Conservation (phyloP, 2,113 vertebrate species). For the Eulemur rufifrons region DNA sequence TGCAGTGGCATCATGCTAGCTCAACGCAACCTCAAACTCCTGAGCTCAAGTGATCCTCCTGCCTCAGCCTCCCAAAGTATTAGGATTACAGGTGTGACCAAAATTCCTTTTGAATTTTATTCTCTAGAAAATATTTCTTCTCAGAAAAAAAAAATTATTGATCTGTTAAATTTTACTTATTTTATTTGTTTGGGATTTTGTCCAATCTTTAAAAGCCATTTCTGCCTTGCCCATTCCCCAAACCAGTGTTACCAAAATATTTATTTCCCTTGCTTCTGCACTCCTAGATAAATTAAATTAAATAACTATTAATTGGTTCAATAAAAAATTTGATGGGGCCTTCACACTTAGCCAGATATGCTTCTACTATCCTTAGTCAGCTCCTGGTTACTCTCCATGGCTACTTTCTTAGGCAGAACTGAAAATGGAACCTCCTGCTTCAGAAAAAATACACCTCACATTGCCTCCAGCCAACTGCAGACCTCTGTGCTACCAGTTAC, state of each 20-base stretch:
- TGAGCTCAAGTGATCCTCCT: too few species aligned
- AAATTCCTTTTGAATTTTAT: conserved; percentile 30
- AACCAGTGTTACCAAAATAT: background rate
- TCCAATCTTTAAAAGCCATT: background rate
- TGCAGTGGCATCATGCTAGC: too few species aligned
- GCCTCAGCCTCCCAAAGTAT: too few species aligned
- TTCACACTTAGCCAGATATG: background rate
- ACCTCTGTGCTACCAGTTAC: background rate
- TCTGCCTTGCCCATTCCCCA: conserved; percentile 18
- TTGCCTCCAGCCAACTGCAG: background rate
- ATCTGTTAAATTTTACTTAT: conserved; percentile 36
- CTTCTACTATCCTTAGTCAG: background rate
- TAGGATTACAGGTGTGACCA: too few species aligned
- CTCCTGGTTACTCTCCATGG: background rate
- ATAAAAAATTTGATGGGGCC: background rate
- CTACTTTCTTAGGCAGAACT: background rate
- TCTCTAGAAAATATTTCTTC: background rate
- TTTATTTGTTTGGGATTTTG: background rate
- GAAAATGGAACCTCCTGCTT: background rate
- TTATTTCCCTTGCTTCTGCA: background rate
- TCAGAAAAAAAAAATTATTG: background rate
- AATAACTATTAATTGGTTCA: background rate
- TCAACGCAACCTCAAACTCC: too few species aligned
- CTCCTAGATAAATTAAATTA: background rate
- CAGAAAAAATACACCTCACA: background rate